Percentiles rank a stretch among this genome's conserved stretches.
Evolutionary conservation across 1,140 invertebrate genomes (phyloP).

Genomic region (Micrasema longulum): DNA sequence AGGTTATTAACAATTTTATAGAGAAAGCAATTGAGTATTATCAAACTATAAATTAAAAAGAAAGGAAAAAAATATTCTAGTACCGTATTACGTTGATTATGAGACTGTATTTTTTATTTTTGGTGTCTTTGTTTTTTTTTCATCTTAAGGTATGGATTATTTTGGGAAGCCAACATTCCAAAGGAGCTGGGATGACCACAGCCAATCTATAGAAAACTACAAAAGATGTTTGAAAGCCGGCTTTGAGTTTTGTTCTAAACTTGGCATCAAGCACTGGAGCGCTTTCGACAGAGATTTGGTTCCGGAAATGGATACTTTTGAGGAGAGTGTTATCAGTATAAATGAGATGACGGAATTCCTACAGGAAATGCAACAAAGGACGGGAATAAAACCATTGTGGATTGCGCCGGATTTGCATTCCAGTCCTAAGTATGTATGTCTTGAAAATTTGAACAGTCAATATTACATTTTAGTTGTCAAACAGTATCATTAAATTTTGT

Average conservation of each 20-base stretch:
- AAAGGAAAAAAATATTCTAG: constrained; percentile 11
- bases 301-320: constrained; percentile 64
- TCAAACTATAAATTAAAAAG: no score
- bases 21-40: no score
- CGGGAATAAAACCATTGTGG: constrained; percentile 74
- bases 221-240: constrained; percentile 72
- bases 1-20: no score
- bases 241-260: constrained; percentile 75
- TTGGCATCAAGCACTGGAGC: constrained; percentile 74
- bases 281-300: constrained; percentile 72
- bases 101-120: no score
- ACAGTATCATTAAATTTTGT: no score
- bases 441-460: no score
- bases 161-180: constrained; percentile 66
- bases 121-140: no score
- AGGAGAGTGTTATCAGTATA: constrained; percentile 69
- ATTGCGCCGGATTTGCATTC: constrained; percentile 73
- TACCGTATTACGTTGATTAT: no score
- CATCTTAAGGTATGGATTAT: constrained; percentile 64
- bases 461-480: no score
- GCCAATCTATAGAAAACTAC: constrained; percentile 70
- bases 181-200: constrained; percentile 72
- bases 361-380: constrained; percentile 68
- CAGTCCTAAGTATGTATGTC: constrained; percentile 66
- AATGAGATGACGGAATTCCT: constrained; percentile 72